Evolutionary conservation across 2,888 invertebrate genomes (phyloP), one percentile per base, ranked within the genome.

Genomic region (Tachystola acroxantha): DNA sequence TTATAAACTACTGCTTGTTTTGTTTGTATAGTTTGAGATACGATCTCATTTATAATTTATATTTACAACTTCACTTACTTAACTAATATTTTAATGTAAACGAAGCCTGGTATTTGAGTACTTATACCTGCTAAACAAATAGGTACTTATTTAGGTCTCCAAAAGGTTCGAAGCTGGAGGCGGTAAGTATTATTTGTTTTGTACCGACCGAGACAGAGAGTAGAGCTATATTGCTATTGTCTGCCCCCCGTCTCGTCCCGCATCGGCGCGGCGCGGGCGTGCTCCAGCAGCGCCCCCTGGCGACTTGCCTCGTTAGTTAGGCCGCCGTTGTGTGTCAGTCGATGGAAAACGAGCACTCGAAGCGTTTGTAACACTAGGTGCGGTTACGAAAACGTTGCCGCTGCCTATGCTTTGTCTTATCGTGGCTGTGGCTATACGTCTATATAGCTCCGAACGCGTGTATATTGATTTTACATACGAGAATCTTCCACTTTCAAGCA

Each of bases 381-480:
- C 63, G 61, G 62, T 57, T 62, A 59, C 50, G 51, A 63, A 66
- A 62, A 62, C 57, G 55, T 46, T 50, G 50, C 65, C n/a, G 54
- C 36, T 33, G 50, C 58, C 64, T 62, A 69, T 59, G 62, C 66
- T 67, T 69, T 65, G 69, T 68, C 63, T 64, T 60, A 62, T 60
- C 59, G 61, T 57, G 48, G 48, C 52, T 50, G 61, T 57, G 48
- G 48, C 52, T 50, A 51, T 50, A 54, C 47, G 48, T 44, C 48
- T 50, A 32, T 14, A 10, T 50, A 22, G 25, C 43, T 42, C 48
- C 43, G 53, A 58, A 57, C 49, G 50, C 57, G 57, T 65, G 61
- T 64, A 64, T 68, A 74, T 70, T 64, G 71, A 74, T 73, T 72
- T 70, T 59, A 40, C 54, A 53, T 57, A 46, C 56, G 42, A 64